phyloP scores from a whole-genome alignment of 2,888 invertebrate genomes.

The Orgyia antiqua region DNA sequence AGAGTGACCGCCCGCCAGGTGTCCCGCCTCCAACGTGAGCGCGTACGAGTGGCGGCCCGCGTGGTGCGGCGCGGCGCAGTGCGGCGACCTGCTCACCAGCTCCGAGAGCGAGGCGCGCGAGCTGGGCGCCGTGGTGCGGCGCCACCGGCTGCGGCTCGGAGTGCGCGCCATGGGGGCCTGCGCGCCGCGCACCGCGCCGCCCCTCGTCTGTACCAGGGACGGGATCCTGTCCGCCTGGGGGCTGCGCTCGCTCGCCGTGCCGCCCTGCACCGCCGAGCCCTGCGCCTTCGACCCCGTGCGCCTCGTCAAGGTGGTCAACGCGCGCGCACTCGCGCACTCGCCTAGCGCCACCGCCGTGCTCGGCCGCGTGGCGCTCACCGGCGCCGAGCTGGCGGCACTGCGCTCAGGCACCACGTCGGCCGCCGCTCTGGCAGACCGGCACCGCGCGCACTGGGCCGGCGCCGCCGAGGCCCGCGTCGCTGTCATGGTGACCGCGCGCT shows the following conservation, averaged over 20 bases:
- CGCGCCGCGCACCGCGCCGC: conserved; percentile 13
- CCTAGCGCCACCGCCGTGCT: conserved; percentile 44
- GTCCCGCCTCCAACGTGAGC: conserved; percentile 27
- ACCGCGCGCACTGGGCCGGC: conserved; percentile 24
- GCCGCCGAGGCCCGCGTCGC: conserved; percentile 38
- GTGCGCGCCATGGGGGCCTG: conserved; percentile 25
- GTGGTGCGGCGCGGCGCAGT: conserved; percentile 55
- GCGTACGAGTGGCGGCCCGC: conserved; percentile 77
- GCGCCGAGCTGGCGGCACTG: conserved; percentile 27
- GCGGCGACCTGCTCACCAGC: conserved; percentile 41
- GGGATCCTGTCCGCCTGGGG: conserved; percentile 16
- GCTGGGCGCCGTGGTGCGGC: conserved; percentile 26
- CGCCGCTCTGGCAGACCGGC: conserved; percentile 25
- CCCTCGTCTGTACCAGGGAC: conserved; percentile 39
- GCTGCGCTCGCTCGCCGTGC: conserved; percentile 39
- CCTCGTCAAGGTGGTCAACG: conserved; percentile 47
- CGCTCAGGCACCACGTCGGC: conserved; percentile 24
- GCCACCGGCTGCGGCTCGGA: conserved; percentile 28
- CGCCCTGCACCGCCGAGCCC: conserved; percentile 38
- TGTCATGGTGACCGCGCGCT: conserved; percentile 24
- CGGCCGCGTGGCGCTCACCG: conserved; percentile 33
- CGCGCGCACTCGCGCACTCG: conserved; percentile 38
- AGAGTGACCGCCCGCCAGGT: no score
- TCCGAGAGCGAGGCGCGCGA: conserved; percentile 36
- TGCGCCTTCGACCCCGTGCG: conserved; percentile 60